Percentiles rank a stretch among this genome's conserved stretches.
Conservation (phyloP, 1,140 invertebrate species). For the Caerostris extrusa region DNA sequence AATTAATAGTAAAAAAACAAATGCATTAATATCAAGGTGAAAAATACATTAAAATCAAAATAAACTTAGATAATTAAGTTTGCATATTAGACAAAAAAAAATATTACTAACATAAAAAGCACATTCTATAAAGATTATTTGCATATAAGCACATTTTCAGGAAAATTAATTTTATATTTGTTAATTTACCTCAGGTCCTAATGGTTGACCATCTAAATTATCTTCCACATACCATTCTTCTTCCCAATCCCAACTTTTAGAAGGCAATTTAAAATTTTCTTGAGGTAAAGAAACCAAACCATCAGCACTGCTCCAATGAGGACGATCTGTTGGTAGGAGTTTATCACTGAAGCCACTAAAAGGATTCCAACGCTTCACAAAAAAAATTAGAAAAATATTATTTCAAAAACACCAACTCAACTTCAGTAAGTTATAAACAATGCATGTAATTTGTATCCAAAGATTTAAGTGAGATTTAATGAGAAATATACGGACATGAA, state of each 20-base stretch:
- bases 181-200: conserved; percentile 88
- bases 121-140: too few relatives aligned
- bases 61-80: too few relatives aligned
- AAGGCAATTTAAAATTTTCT: conserved; percentile 91
- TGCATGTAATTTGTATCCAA: background rate
- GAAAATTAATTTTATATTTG: too few relatives aligned
- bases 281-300: conserved; percentile 89
- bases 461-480: background rate
- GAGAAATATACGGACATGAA: background rate
- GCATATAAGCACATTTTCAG: too few relatives aligned
- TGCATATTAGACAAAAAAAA: too few relatives aligned
- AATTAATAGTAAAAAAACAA: too few relatives aligned
- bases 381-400: conserved; percentile 40
- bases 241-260: conserved; percentile 97
- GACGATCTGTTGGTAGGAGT: conserved; percentile 92
- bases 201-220: conserved; percentile 91
- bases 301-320: conserved; percentile 87
- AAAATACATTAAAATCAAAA: too few relatives aligned
- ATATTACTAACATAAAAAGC: too few relatives aligned
- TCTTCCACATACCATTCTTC: conserved; percentile 94
- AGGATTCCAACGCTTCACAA: conserved; percentile 91
- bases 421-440: background rate
- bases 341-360: conserved; percentile 91
- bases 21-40: too few relatives aligned
- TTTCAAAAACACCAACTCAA: background rate